Base-by-base conservation (phyloP, 2,113 vertebrate species). In the Dunckerocampus dactyliophorus region DNA sequence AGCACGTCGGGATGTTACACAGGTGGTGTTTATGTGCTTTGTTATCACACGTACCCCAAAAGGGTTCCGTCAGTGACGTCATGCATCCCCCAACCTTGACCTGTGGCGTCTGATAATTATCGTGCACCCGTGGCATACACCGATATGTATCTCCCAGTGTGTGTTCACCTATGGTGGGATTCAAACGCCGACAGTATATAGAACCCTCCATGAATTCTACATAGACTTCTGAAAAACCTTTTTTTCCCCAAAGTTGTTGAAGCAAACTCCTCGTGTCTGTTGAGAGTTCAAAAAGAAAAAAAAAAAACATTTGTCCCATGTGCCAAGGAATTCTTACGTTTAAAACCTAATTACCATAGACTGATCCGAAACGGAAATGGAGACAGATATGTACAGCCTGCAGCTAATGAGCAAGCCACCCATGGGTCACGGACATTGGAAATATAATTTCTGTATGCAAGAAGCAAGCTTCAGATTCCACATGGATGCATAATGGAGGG, bases 401-500 rank as follows among this genome's bases (percentile, higher is more conserved):
- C 45, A 74, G 63, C 66, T 84, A 87, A 87, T 84, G 80, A 88
- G 82, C 46, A 72, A 58, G 57, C 76, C 72, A 71, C 73, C 76
- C 47, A 58, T 49, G 81, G 84, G 81, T 87, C 85, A 84, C 47
- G 66, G 62, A 81, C 79, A 85, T 50, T 75, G 80, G 51, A 85
- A 78, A 76, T 80, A 81, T 78, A 13, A 85, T 82, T 79, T 86
- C 57, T 77, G 65, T 63, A 71, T 69, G 70, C 67, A 75, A 78
- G 65, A 66, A 78, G 63, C 42, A 14, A 46, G 67, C 61, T 50
- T 76, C 63, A 65, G 63, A 80, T 65, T 83, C 70, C 62, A 73
- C 71, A 83, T 66, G 74, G 63, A 72, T 46, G 67, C 79, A 85
- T 89, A 88, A 88, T 76, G 65, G 70, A 69, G 55, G 72, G 67